These are phyloP conservation scores for Balaeniceps rex DNA, from an alignment of 2,113 vertebrate species.

Conservation along the genomic window DNA sequence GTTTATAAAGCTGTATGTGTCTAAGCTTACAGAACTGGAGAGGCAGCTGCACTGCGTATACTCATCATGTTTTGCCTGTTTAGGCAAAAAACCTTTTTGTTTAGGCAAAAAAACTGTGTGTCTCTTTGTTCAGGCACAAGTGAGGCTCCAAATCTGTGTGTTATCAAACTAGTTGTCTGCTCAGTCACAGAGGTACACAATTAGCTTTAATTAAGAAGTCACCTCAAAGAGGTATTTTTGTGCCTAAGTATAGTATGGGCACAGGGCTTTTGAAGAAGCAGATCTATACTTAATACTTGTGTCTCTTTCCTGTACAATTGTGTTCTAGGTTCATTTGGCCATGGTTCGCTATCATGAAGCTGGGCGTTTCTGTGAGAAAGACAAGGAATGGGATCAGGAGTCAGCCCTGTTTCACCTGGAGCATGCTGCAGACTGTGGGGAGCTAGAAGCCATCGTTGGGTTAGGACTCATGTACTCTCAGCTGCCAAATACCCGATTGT, in stretches of 20 bases:
- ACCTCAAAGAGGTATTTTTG: not conserved
- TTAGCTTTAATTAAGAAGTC: not conserved
- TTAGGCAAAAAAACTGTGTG: too few species aligned
- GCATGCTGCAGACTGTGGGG: conserved; percentile 88
- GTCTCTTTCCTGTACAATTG: not conserved
- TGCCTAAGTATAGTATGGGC: not conserved
- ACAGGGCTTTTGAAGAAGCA: not conserved
- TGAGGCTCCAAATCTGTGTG: not conserved
- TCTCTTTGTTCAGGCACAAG: not conserved
- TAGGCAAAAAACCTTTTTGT: too few species aligned
- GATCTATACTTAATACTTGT: not conserved
- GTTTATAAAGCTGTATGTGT: not conserved
- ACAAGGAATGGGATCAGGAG: conserved; percentile 85
- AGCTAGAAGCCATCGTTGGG: conserved; percentile 92
- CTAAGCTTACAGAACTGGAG: not conserved
- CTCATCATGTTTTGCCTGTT: not conserved
- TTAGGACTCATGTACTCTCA: conserved; percentile 88
- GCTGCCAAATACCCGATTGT: conserved; percentile 67
- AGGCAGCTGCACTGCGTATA: not conserved
- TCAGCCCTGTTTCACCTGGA: conserved; percentile 92
- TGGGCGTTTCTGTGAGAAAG: conserved; percentile 90
- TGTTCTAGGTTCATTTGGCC: conserved; percentile 89
- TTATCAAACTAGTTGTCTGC: not conserved
- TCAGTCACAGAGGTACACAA: not conserved
- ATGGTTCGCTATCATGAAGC: conserved; percentile 95